phyloP scores from a whole-genome alignment of 2,888 invertebrate species.

The Rhagophthalmus giganteus region DNA sequence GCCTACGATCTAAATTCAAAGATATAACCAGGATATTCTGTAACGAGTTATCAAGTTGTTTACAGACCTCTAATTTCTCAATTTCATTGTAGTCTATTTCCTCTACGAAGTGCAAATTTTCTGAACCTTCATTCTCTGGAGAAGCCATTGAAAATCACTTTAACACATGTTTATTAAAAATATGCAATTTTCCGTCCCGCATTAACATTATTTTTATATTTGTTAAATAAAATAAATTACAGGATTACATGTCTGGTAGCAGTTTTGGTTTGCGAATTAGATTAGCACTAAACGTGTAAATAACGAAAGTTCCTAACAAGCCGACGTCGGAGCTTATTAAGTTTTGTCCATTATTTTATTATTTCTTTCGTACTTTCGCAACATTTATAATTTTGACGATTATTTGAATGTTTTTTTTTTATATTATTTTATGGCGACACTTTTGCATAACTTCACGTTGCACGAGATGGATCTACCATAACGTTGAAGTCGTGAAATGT shows the following conservation, averaged over 20 bases:
- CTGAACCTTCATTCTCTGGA: slow-evolving; percentile 43
- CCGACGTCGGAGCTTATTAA: too few relatives aligned
- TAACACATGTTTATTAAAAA: slow-evolving; percentile 23
- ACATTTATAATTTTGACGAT: too few relatives aligned
- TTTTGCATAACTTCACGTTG: too few relatives aligned
- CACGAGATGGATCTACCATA: too few relatives aligned
- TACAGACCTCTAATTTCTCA: slow-evolving; percentile 67
- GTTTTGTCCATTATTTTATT: too few relatives aligned
- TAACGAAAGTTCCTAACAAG: neutral
- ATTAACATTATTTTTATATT: slow-evolving; percentile 16
- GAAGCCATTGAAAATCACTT: slow-evolving; percentile 48
- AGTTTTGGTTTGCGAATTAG: neutral
- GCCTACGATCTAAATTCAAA: slow-evolving; percentile 85
- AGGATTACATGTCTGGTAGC: neutral
- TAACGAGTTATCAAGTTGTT: slow-evolving; percentile 1
- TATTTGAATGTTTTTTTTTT: too few relatives aligned
- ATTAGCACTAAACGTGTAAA: neutral
- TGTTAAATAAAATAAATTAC: neutral
- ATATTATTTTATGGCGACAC: too few relatives aligned
- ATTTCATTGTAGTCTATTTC: slow-evolving; percentile 80
- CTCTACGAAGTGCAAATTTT: slow-evolving; percentile 65
- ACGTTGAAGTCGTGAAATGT: too few relatives aligned
- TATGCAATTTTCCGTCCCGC: slow-evolving; percentile 5
- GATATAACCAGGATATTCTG: slow-evolving; percentile 32
- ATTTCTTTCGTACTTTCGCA: too few relatives aligned